Evolutionary conservation across 2,113 vertebrate genomes (phyloP).

Genomic region (Planiliza haematocheilus): DNA sequence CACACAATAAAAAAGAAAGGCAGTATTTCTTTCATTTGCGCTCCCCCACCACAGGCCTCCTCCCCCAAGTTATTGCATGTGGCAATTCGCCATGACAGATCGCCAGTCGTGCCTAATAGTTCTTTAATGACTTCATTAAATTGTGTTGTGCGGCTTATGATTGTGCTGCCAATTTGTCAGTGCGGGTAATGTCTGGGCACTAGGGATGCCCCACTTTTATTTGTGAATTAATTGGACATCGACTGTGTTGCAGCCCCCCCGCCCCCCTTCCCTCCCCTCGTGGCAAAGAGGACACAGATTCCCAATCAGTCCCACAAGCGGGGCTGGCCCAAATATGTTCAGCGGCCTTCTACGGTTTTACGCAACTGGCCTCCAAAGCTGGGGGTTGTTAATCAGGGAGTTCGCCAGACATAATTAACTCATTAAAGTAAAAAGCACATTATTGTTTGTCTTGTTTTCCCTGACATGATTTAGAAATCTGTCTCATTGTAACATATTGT

Average conservation of each 20-base stretch:
- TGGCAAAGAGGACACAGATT: conserved; percentile 43
- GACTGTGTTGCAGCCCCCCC: conserved; percentile 59
- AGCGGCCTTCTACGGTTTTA: conserved; percentile 31
- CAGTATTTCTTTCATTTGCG: conserved; percentile 68
- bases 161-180: conserved; percentile 88
- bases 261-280: neutral
- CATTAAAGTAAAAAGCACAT: conserved; percentile 8
- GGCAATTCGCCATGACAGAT: conserved; percentile 83
- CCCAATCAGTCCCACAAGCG: conserved; percentile 43
- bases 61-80: conserved; percentile 72
- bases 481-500: neutral
- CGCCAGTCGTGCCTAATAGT: conserved; percentile 77
- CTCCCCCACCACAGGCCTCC: conserved; percentile 19
- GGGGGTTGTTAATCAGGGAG: neutral
- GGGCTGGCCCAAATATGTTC: conserved; percentile 35
- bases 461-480: neutral
- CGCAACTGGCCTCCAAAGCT: conserved; percentile 23
- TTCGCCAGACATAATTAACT: conserved; percentile 26
- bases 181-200: conserved; percentile 80
- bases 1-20: conserved; percentile 29
- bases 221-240: conserved; percentile 83
- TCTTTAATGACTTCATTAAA: conserved; percentile 87
- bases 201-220: conserved; percentile 83
- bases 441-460: neutral
- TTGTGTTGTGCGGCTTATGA: conserved; percentile 90